Evolutionary conservation across 1,140 invertebrate species (phyloP), one percentile per base, ranked within the genome.

Genomic region (Drosophila sp.): DNA sequence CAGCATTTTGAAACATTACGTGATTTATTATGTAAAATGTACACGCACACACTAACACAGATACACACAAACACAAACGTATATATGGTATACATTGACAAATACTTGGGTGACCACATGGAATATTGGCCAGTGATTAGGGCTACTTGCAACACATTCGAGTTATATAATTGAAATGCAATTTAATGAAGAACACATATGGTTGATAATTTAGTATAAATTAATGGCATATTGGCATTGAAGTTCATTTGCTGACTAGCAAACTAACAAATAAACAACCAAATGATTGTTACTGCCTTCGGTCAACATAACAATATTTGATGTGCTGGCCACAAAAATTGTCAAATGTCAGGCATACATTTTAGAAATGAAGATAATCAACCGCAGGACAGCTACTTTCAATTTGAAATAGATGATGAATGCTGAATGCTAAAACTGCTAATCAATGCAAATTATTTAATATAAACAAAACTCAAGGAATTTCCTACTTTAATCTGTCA

Each of bases 1-100:
- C 82, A 87, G 83, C 83, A 76, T 89, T 87, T 89, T 82, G 82
- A 81, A 86, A 87, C 82, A 89, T 89, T 89, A 82, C 75, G 83
- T 87, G 82, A 87, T 87, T 87, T 87, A 87, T 89, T 87, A 87
- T 86, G 76, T 72, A 80, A 80, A 86, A 76, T 70, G 57, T 56
- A 65, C 40, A 79, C 45, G 45, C 38, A 66, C 41, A 56, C 46
- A 59, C 13, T 43, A 34, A 67, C 63, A 46, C 21, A 38, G 32
- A 36, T 43, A 61, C 41, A 62, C 51, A 56, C 53, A 58, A 14
- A 32, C 57, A 29, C 21, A 43, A n/a, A n/a, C n/a, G n/a, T n/a
- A n/a, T n/a, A n/a, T n/a, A n/a, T n/a, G n/a, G n/a, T 51, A 48
- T 54, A 46, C 36, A 54, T 41, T 57, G 45, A 62, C 63, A 87